A percentile compares a stretch with the other conserved stretches of the same genome.
Conservation (phyloP, 1,140 invertebrate species). For the Myzus persicae region DNA sequence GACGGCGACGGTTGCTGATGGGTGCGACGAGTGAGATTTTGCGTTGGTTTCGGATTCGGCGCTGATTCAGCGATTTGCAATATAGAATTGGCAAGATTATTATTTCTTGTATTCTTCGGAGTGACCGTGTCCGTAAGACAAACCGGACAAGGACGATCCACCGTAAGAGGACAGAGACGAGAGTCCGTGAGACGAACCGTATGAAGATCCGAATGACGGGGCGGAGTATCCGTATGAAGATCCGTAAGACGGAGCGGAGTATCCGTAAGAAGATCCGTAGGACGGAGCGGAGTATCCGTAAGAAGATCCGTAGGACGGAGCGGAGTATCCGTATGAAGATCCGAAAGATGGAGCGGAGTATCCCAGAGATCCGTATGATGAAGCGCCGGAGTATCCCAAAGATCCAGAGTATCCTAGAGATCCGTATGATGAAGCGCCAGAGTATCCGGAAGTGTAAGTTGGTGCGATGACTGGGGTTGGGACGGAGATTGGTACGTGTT, state of each 20-base stretch:
- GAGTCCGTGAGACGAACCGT: not conserved
- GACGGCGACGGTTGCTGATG: not conserved
- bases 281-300: conserved; percentile 18
- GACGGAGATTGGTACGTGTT: conserved; percentile 24
- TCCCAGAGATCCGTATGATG: not conserved
- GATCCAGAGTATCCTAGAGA: not conserved
- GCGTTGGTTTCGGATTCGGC: not conserved
- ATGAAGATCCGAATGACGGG: not conserved
- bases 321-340: not conserved
- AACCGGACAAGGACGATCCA: not conserved
- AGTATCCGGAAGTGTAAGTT: not conserved
- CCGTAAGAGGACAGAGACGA: not conserved
- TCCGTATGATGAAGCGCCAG: not conserved
- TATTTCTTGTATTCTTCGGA: conserved; percentile 13
- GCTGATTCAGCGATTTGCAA: not conserved
- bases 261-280: not conserved
- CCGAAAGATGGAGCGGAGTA: not conserved
- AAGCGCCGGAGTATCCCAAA: not conserved
- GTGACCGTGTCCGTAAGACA: conserved; percentile 14
- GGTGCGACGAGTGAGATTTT: not conserved
- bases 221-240: not conserved
- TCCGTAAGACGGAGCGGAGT: not conserved
- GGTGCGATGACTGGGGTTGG: not conserved
- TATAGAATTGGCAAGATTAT: not conserved
- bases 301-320: not conserved